Percentiles rank a stretch among this genome's conserved stretches.
These are phyloP conservation scores for Lordiphosa collinella DNA, from an alignment of 1,140 invertebrate species.

Conservation along the genomic window DNA sequence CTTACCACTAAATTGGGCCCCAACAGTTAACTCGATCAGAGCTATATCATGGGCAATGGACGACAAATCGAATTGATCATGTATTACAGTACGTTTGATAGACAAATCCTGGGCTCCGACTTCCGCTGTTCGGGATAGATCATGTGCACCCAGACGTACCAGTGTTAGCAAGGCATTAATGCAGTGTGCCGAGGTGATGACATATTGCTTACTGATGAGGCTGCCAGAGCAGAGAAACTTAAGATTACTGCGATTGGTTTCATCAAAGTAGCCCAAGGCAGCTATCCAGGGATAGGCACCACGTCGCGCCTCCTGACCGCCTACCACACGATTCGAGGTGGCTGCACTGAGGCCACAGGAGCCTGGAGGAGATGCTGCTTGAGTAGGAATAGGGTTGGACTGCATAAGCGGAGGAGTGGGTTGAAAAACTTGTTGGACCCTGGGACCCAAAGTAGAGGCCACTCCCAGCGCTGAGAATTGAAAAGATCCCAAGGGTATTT, in stretches of 20 bases:
- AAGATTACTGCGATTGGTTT: constrained; percentile 77
- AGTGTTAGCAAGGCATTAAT: constrained; percentile 79
- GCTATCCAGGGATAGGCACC: constrained; percentile 87
- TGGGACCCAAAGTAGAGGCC: constrained; percentile 7
- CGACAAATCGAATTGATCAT: constrained; percentile 84
- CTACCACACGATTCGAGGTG: constrained; percentile 78
- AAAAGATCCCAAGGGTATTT: constrained; percentile 17
- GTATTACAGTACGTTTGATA: constrained; percentile 82
- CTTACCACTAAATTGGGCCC: constrained; percentile 12
- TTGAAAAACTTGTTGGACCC: constrained; percentile 41
- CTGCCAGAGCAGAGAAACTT: constrained; percentile 90
- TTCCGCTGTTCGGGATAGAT: constrained; percentile 83
- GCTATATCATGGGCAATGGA: constrained; percentile 89
- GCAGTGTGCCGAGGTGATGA: constrained; percentile 92
- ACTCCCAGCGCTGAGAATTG: constrained; percentile 42
- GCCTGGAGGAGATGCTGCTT: not conserved
- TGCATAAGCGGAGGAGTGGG: constrained; percentile 51
- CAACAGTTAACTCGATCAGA: constrained; percentile 82
- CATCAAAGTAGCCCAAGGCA: constrained; percentile 83
- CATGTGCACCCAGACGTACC: constrained; percentile 85
- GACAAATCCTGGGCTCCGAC: constrained; percentile 83
- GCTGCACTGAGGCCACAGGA: constrained; percentile 65
- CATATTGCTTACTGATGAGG: constrained; percentile 85
- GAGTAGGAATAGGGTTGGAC: not conserved
- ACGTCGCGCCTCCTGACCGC: constrained; percentile 70